phyloP scores from a whole-genome alignment of 2,888 invertebrate genomes.

The Drosophila leonis region DNA sequence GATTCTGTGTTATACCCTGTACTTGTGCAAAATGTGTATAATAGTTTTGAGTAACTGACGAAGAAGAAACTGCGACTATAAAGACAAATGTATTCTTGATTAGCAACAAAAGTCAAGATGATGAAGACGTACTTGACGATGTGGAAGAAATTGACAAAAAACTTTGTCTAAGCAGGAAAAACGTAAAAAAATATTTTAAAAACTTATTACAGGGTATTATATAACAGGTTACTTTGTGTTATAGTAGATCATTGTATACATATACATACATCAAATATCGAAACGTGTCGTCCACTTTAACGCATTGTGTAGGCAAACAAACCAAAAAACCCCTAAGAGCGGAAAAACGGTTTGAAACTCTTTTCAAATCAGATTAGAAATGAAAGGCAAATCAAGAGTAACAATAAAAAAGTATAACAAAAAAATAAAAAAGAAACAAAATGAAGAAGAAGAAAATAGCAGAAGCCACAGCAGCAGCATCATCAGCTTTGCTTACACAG shows the following conservation, averaged over 20 bases:
- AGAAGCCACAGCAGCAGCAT: slow-evolving; percentile 15
- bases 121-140: neutral
- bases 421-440: neutral
- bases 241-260: slow-evolving; percentile 38
- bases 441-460: slow-evolving; percentile 13
- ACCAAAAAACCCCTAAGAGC: slow-evolving; percentile 31
- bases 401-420: neutral
- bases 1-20: slow-evolving; percentile 16
- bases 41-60: neutral
- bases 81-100: neutral
- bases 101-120: neutral
- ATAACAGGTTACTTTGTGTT: neutral
- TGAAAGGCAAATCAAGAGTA: slow-evolving; percentile 17
- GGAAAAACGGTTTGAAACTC: slow-evolving; percentile 45
- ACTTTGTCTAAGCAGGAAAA: neutral
- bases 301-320: slow-evolving; percentile 61
- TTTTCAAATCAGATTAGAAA: slow-evolving; percentile 70
- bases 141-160: neutral
- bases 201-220: neutral
- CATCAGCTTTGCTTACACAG: slow-evolving; percentile 66
- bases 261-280: slow-evolving; percentile 17
- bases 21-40: neutral
- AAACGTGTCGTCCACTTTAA: slow-evolving; percentile 16
- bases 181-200: neutral
- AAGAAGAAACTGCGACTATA: neutral